Conservation (phyloP, 2,797 vertebrate species). For the Mus minutoides region DNA sequence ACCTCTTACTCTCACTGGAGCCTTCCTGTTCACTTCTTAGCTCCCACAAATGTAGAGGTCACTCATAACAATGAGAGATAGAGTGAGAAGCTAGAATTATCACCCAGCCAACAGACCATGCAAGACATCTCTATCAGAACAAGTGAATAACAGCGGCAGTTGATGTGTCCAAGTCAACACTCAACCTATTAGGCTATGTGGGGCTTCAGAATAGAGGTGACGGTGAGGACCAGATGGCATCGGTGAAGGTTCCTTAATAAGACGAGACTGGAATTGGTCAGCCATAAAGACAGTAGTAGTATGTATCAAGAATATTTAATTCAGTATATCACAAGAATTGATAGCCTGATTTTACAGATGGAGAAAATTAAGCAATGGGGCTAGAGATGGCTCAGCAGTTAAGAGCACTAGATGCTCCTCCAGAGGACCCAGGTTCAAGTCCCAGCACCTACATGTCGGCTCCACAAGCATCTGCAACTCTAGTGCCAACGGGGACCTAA, state of each 20-base stretch:
- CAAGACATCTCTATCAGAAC: slow-evolving; percentile 3
- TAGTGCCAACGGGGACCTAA: not conserved
- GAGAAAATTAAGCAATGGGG: not conserved
- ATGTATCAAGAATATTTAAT: too few species aligned
- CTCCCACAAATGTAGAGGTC: not conserved
- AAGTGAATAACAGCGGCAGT: not conserved
- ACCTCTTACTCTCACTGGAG: not conserved
- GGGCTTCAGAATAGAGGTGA: not conserved
- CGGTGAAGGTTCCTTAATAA: slow-evolving; percentile 16
- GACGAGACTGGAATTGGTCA: slow-evolving; percentile 2
- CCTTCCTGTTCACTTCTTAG: not conserved
- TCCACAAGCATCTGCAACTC: not conserved
- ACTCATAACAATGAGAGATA: not conserved
- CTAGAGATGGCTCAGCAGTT: not conserved
- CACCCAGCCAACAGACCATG: not conserved
- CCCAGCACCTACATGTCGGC: not conserved
- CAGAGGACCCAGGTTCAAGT: not conserved
- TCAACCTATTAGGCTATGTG: slow-evolving; percentile 43
- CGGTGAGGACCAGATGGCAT: not conserved
- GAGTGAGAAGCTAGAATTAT: not conserved
- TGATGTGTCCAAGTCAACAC: not conserved
- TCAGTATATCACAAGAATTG: not conserved
- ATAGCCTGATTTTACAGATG: not conserved
- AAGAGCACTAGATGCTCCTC: not conserved
- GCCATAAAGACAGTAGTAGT: not conserved